These are phyloP conservation scores for Chrysopilus asiliformis DNA, from an alignment of 2,888 invertebrate species.

Conservation along the genomic window DNA sequence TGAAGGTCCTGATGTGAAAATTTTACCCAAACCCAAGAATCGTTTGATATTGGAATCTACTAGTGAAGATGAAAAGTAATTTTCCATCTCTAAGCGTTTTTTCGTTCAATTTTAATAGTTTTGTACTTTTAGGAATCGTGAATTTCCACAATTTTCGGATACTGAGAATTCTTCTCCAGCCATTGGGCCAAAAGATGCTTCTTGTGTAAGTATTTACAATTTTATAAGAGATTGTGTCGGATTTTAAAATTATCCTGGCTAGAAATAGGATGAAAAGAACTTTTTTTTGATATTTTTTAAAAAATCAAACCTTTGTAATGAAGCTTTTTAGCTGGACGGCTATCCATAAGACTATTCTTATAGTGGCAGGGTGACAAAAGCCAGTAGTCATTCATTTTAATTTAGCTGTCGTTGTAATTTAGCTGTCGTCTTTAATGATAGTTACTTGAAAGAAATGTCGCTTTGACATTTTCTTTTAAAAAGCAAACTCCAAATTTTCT, in stretches of 20 bases:
- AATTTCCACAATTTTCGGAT: constrained; percentile 33
- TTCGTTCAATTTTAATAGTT: constrained; percentile 1
- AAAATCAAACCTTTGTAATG: background rate
- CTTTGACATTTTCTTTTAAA: no score
- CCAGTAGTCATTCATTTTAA: no score
- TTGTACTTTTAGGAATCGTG: constrained; percentile 23
- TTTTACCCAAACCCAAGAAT: constrained; percentile 46
- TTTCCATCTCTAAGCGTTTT: constrained; percentile 1
- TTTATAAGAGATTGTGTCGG: background rate
- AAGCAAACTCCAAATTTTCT: no score
- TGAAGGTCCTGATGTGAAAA: constrained; percentile 38
- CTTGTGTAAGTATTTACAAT: constrained; percentile 19
- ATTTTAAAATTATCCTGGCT: background rate
- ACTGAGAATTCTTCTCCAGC: constrained; percentile 37
- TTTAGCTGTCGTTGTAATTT: no score
- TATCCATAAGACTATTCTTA: no score
- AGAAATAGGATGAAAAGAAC: background rate
- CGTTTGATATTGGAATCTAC: constrained; percentile 27
- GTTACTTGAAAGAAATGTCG: no score
- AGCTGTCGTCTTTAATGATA: no score
- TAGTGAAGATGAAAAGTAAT: constrained; percentile 35
- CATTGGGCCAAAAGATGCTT: constrained; percentile 31
- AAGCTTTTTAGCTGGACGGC: no score
- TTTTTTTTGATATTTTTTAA: no score
- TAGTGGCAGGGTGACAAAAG: no score